Evolutionary conservation across 2,113 vertebrate species (phyloP).

Genomic region (Hypocryptadius cinnamomeus): DNA sequence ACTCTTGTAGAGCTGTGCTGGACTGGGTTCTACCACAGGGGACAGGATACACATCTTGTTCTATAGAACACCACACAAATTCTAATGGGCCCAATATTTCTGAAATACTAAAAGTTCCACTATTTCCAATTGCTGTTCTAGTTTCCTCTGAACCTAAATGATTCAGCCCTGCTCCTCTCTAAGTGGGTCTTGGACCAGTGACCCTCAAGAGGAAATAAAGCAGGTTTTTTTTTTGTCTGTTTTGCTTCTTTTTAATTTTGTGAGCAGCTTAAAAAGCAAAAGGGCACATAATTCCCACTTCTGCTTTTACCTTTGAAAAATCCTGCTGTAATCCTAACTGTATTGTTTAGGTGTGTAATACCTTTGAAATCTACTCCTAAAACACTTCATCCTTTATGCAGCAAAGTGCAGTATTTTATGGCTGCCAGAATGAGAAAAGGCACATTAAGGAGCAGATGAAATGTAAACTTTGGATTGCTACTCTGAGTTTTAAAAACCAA

Average conservation of each 20-base stretch:
- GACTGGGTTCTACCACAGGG: neutral
- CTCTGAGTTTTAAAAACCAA: neutral
- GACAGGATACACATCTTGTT: neutral
- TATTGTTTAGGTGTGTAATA: neutral
- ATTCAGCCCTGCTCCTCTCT: neutral
- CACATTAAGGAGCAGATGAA: neutral
- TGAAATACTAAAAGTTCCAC: neutral
- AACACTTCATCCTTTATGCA: neutral
- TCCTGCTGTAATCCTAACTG: neutral
- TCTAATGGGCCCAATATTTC: neutral
- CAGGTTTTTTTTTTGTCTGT: neutral
- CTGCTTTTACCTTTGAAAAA: neutral
- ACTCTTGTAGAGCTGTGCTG: neutral
- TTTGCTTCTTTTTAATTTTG: neutral
- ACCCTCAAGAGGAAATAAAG: neutral
- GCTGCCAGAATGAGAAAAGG: neutral
- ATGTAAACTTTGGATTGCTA: neutral
- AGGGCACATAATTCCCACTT: neutral
- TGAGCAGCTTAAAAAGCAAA: neutral
- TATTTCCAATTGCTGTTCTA: neutral
- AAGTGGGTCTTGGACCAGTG: neutral
- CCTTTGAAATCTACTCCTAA: neutral
- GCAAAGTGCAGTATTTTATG: neutral
- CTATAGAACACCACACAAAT: neutral
- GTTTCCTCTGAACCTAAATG: neutral